These are phyloP conservation scores for Lagocephalus sceleratus DNA, from an alignment of 2,797 vertebrate species.

Conservation along the genomic window DNA sequence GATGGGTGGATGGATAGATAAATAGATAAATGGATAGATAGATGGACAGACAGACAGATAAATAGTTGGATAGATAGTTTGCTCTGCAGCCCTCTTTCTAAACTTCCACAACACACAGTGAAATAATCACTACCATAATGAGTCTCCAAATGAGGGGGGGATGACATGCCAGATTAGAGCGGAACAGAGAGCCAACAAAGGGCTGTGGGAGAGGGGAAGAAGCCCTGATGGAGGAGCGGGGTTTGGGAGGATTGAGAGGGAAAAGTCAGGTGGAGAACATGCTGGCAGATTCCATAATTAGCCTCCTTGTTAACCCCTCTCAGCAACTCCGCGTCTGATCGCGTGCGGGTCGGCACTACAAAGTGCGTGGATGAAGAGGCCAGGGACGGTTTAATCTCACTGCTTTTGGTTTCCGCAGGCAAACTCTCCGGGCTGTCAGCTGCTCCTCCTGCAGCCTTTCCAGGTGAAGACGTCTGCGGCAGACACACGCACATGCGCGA, in stretches of 20 bases:
- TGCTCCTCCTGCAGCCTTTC: slow-evolving; percentile 30
- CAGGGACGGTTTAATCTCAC: slow-evolving; percentile 59
- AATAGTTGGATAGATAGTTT: background rate
- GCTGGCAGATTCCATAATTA: slow-evolving; percentile 69
- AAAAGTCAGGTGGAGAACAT: slow-evolving; percentile 49
- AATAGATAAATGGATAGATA: too few relatives aligned
- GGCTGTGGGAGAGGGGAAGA: slow-evolving; percentile 50
- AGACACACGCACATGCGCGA: too few relatives aligned
- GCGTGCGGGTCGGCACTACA: slow-evolving; percentile 51
- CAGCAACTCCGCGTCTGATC: slow-evolving; percentile 38
- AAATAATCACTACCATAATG: slow-evolving; percentile 69
- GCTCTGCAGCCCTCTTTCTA: slow-evolving; percentile 21
- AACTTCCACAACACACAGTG: slow-evolving; percentile 35
- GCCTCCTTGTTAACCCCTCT: slow-evolving; percentile 67
- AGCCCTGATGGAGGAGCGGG: slow-evolving; percentile 46
- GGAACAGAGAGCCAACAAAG: slow-evolving; percentile 58
- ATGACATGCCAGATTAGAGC: slow-evolving; percentile 59
- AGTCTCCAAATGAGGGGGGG: slow-evolving; percentile 63
- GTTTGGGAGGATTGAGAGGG: slow-evolving; percentile 31
- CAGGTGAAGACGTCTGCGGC: slow-evolving; percentile 15
- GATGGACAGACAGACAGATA: too few relatives aligned
- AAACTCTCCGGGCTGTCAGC: slow-evolving; percentile 49
- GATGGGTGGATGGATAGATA: too few relatives aligned
- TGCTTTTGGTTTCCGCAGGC: slow-evolving; percentile 33
- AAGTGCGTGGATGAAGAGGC: slow-evolving; percentile 57